Base-by-base conservation (phyloP, 2,888 invertebrate species). In the Diploptera punctata region DNA sequence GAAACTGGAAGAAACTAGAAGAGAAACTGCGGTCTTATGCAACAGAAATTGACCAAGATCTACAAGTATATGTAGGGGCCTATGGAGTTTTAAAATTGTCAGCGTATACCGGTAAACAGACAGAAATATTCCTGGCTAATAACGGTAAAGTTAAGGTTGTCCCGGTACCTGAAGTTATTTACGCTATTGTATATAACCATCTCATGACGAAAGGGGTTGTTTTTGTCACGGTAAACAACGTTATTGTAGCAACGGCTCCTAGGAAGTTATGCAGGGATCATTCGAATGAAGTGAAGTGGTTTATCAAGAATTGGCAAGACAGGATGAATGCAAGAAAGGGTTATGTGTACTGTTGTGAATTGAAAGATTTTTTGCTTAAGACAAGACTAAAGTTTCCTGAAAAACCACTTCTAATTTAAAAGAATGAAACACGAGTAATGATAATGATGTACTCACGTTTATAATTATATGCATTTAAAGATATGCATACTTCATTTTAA, bases 181-280 rank as follows among this genome's bases (percentile, higher is more conserved):
- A 87, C 85, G 88, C 88, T 77, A 86, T 90, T 3, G 84, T 87
- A 0, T 86, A 88, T 77, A 87, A 90, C 73, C 81, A 85, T 1
- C 77, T 77, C 0, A 81, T 80, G 1, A 82, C 84, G 10, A 79
- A 84, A 3, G 90, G 88, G 0, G 84, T 88, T 1, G 90, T 87
- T 1, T 87, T 90, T 77, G 79, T 91, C 5, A 86, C 87, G 57
- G 85, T 89, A 70, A 91, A 91, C 81, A 89, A 90, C 26, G 21
- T 52, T 21, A n/a, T n/a, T n/a, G n/a, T n/a, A n/a, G 2, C 2
- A 9, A 21, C 1, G 18, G 13, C 18, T 13, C 19, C 3, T 21
- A 18, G 13, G 21, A 5, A 3, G 18, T 19, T 52, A 18, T 52
- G 52, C 13, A 5, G 1, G 5, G 52, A 52, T 21, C 19, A 19